Evolutionary conservation across 2,797 vertebrate genomes (phyloP).

Genomic region (Dromococcyx pavoninus): DNA sequence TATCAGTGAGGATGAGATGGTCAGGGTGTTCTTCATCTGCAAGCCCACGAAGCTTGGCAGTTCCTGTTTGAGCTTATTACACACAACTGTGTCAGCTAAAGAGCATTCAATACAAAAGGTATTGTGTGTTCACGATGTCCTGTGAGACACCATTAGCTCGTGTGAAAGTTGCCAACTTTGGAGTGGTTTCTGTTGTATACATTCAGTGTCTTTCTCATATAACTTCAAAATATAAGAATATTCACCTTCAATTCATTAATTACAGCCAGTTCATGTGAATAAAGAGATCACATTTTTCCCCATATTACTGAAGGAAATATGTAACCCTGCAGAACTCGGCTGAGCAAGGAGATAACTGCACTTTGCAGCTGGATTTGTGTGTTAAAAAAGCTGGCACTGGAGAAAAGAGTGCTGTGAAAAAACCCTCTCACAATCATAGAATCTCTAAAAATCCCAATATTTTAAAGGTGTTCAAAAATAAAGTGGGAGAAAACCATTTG

Average conservation of each 20-base stretch:
- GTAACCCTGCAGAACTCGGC: neutral
- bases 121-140: neutral
- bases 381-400: neutral
- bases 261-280: neutral
- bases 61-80: neutral
- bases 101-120: neutral
- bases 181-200: neutral
- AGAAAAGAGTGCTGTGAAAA: neutral
- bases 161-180: neutral
- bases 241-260: neutral
- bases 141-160: neutral
- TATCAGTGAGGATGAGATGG: neutral
- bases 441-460: neutral
- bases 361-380: neutral
- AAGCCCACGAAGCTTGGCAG: neutral
- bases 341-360: neutral
- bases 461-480: neutral
- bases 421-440: neutral
- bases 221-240: neutral
- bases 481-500: neutral
- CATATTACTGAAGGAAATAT: neutral
- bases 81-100: neutral
- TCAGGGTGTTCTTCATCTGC: neutral
- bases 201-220: neutral
- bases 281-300: neutral